Percentiles rank a stretch among this genome's conserved stretches.
Conservation (phyloP, 2,113 vertebrate genomes). For the Lepus europaeus region DNA sequence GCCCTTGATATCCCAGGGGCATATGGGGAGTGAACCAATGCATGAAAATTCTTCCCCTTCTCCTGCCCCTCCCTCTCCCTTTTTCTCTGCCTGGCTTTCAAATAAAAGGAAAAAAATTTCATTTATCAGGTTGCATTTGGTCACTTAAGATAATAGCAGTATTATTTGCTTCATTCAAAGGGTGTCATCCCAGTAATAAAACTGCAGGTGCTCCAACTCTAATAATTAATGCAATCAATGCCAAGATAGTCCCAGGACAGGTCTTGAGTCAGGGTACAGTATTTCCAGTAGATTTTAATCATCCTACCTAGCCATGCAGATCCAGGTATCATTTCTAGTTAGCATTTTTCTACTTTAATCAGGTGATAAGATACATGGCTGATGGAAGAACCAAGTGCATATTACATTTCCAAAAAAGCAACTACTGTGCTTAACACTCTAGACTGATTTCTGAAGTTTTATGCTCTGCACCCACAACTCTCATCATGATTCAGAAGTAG, state of each 20-base stretch:
- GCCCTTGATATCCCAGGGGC: too few species aligned
- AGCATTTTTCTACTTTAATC: neutral
- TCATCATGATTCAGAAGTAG: neutral
- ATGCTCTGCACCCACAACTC: neutral
- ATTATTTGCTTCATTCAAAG: constrained; percentile 37
- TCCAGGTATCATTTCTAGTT: constrained; percentile 4
- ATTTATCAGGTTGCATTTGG: neutral
- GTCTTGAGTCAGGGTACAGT: neutral
- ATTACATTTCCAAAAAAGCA: neutral
- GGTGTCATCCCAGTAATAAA: neutral
- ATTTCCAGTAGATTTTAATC: neutral
- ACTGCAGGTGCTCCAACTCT: neutral
- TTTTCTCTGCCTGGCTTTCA: too few species aligned
- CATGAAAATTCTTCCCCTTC: too few species aligned
- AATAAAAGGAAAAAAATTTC: neutral
- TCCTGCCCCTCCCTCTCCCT: too few species aligned
- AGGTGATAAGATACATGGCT: neutral
- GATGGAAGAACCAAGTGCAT: neutral
- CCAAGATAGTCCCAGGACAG: neutral
- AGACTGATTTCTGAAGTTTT: neutral
- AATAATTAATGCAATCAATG: neutral
- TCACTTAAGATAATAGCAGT: neutral
- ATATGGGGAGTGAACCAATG: too few species aligned
- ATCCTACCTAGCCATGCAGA: neutral
- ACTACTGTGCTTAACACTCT: neutral